Percentiles rank a stretch among this genome's conserved stretches.
These are phyloP conservation scores for Varecia variegata DNA, from an alignment of 2,797 vertebrate species.

Conservation along the genomic window DNA sequence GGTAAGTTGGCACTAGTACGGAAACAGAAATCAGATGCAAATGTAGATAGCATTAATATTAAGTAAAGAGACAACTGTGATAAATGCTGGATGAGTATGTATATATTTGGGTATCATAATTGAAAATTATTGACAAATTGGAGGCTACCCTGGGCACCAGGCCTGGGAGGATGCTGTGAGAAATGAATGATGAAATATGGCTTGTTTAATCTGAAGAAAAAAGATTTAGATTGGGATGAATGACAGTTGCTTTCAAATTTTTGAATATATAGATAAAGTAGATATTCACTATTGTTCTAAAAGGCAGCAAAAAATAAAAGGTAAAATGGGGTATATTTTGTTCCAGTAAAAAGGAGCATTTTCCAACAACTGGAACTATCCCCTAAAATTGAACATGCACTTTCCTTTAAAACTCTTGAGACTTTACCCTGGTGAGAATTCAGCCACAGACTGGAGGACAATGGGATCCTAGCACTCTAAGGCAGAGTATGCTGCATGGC, in stretches of 20 bases:
- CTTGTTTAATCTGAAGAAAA: not conserved
- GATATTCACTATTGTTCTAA: not conserved
- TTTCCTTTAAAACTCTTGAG: not conserved
- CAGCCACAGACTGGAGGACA: not conserved
- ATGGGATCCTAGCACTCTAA: not conserved
- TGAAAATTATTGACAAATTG: constrained; percentile 10
- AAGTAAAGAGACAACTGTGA: not conserved
- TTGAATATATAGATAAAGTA: not conserved
- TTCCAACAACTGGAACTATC: not conserved
- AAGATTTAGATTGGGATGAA: not conserved
- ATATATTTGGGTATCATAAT: not conserved
- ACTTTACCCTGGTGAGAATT: not conserved
- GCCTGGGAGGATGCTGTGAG: not conserved
- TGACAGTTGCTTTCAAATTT: not conserved
- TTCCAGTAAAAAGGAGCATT: not conserved
- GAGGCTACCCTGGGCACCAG: not conserved
- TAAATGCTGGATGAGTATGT: not conserved
- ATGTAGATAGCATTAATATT: not conserved
- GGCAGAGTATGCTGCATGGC: not conserved
- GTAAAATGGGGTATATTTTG: not conserved
- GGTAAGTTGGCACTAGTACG: not conserved
- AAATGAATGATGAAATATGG: not conserved
- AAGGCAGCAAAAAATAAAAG: not conserved
- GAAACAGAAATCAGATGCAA: not conserved
- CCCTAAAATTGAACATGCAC: not conserved